Conservation (phyloP, 2,888 invertebrate species). For the Phortica okadai region DNA sequence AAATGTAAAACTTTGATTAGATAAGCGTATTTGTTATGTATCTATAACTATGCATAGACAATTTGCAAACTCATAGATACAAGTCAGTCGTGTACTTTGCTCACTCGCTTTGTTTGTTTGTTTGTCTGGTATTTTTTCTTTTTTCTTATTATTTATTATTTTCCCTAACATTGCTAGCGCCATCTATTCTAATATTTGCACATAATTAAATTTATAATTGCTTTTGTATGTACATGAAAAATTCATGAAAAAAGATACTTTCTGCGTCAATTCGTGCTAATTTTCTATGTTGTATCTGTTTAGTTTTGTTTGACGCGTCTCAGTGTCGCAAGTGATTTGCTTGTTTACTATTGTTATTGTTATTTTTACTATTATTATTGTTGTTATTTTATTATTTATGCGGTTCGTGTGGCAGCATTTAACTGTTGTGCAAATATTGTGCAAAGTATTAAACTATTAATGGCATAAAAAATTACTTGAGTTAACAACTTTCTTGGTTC, state of each 20-base stretch:
- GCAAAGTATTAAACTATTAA: no score
- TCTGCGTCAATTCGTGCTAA: background rate
- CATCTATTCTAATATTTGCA: conserved; percentile 22
- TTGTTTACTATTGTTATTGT: background rate
- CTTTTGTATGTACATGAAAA: conserved; percentile 9
- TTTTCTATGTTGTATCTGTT: background rate
- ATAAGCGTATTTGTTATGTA: conserved; percentile 41
- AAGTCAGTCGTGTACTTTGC: conserved; percentile 2
- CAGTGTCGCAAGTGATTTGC: background rate
- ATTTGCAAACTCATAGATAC: background rate
- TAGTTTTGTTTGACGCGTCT: background rate
- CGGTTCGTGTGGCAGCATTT: no score
- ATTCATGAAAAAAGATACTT: background rate
- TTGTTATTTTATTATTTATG: no score
- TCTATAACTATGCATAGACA: background rate
- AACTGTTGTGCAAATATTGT: no score
- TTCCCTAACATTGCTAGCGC: conserved; percentile 1
- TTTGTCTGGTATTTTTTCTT: background rate
- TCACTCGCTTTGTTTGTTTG: background rate
- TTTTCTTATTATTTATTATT: background rate
- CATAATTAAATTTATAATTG: conserved; percentile 8
- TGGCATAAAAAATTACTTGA: no score
- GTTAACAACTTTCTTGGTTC: no score
- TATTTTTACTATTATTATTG: no score
- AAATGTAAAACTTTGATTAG: conserved; percentile 55